These are phyloP conservation scores for Oeneis ivallda DNA, from an alignment of 2,888 invertebrate genomes.

Conservation along the genomic window DNA sequence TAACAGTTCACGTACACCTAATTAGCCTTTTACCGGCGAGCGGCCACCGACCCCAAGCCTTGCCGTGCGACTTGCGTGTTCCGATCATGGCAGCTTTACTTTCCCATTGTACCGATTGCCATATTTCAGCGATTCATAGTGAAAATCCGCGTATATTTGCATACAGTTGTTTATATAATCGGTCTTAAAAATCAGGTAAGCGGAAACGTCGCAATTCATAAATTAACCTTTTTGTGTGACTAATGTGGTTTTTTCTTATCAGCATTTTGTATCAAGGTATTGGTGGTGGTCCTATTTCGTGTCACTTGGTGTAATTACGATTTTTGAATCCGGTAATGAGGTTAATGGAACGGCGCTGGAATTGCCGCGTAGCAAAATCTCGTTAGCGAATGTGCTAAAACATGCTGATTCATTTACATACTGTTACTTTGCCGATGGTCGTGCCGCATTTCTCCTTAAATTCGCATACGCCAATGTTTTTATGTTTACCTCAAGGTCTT, in stretches of 20 bases:
- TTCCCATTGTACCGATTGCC: slow-evolving; percentile 62
- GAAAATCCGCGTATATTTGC: slow-evolving; percentile 44
- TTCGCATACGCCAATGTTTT: slow-evolving; percentile 28
- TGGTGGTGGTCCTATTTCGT: slow-evolving; percentile 44
- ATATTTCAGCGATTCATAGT: slow-evolving; percentile 45
- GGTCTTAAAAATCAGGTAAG: slow-evolving; percentile 52
- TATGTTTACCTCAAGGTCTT: slow-evolving; percentile 34
- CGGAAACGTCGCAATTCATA: slow-evolving; percentile 64
- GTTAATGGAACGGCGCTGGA: slow-evolving; percentile 75
- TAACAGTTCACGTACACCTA: slow-evolving; percentile 59
- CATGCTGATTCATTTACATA: slow-evolving; percentile 81
- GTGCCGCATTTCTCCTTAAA: slow-evolving; percentile 43
- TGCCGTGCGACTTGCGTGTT: slow-evolving; percentile 78
- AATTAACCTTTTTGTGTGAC: slow-evolving; percentile 76
- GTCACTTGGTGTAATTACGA: slow-evolving; percentile 41
- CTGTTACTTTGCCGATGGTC: slow-evolving; percentile 52
- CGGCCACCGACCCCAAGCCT: slow-evolving; percentile 87
- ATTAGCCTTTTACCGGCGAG: slow-evolving; percentile 81
- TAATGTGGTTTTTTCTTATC: slow-evolving; percentile 77
- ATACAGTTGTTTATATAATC: slow-evolving; percentile 68
- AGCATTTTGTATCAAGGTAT: slow-evolving; percentile 58
- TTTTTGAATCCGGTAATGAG: slow-evolving; percentile 55
- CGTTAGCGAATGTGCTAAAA: slow-evolving; percentile 67
- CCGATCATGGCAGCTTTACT: slow-evolving; percentile 81
- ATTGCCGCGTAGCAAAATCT: slow-evolving; percentile 78